phyloP scores from a whole-genome alignment of 1,140 invertebrate species.

The Drosophila oshimai region DNA sequence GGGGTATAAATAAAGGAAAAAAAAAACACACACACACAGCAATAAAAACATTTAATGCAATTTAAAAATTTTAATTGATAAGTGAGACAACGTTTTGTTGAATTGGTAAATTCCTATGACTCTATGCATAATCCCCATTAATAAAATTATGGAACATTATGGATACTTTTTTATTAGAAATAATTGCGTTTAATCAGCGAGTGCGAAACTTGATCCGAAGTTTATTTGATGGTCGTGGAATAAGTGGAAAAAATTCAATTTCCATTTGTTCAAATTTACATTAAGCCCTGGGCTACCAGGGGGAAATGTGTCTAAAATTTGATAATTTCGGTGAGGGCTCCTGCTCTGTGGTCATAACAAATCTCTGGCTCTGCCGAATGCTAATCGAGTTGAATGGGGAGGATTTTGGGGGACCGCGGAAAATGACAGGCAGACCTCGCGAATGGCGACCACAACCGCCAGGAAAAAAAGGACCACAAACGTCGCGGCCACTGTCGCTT shows the following conservation, averaged over 20 bases:
- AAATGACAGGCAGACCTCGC: conserved; percentile 23
- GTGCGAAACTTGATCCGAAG: not conserved
- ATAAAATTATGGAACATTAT: conserved; percentile 66
- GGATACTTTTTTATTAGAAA: conserved; percentile 50
- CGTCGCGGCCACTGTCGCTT: conserved; percentile 68
- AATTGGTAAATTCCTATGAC: conserved; percentile 52
- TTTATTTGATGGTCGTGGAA: not conserved
- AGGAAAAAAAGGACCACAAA: conserved; percentile 49
- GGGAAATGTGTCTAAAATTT: conserved; percentile 47
- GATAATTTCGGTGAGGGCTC: conserved; percentile 38
- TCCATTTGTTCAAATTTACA: conserved; percentile 66
- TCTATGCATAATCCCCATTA: conserved; percentile 63
- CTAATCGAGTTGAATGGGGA: conserved; percentile 73
- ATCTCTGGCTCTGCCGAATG: conserved; percentile 57
- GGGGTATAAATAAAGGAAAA: conserved; percentile 1
- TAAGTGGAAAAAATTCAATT: conserved; percentile 47
- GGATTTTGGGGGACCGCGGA: not conserved
- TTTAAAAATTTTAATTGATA: conserved; percentile 78
- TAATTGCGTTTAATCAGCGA: conserved; percentile 46
- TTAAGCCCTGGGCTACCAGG: conserved; percentile 37
- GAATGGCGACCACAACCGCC: conserved; percentile 54
- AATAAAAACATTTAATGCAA: conserved; percentile 68
- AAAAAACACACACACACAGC: not conserved
- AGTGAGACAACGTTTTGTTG: conserved; percentile 51
- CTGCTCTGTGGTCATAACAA: conserved; percentile 29